Conservation (phyloP, 1,140 invertebrate genomes). For the Planococcus citri region DNA sequence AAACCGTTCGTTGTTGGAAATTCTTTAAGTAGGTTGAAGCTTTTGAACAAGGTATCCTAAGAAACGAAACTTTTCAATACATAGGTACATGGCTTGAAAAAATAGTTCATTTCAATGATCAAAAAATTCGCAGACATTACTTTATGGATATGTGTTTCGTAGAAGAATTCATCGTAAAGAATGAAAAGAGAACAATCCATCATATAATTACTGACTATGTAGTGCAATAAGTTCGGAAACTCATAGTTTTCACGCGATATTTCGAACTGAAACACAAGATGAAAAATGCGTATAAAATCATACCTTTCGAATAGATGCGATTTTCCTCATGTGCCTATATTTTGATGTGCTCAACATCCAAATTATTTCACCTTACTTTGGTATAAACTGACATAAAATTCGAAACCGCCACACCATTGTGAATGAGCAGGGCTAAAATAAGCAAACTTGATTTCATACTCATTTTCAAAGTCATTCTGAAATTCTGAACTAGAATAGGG, state of each 20-base stretch:
- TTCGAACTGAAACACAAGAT: not conserved
- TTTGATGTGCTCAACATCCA: no score
- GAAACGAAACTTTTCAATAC: not conserved
- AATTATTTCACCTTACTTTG: not conserved
- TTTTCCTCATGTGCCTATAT: no score
- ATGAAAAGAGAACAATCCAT: not conserved
- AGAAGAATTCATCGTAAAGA: slow-evolving; percentile 9
- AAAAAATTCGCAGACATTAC: not conserved
- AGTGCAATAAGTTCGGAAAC: not conserved
- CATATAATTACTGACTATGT: not conserved
- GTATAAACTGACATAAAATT: not conserved
- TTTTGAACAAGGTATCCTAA: slow-evolving; percentile 8
- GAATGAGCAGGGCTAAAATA: not conserved
- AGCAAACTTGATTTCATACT: not conserved
- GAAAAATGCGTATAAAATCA: no score
- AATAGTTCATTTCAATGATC: not conserved
- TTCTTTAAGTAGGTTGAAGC: not conserved
- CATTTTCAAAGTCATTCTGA: not conserved
- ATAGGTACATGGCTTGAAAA: no score
- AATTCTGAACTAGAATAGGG: no score
- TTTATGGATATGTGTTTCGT: not conserved
- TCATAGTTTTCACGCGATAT: not conserved
- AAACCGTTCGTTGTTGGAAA: not conserved
- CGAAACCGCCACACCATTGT: not conserved
- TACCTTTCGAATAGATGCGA: no score